A percentile compares a stretch with the other conserved stretches of the same genome.
Evolutionary conservation across 1,140 invertebrate genomes (phyloP).

Genomic region (Branchinecta lynchi): DNA sequence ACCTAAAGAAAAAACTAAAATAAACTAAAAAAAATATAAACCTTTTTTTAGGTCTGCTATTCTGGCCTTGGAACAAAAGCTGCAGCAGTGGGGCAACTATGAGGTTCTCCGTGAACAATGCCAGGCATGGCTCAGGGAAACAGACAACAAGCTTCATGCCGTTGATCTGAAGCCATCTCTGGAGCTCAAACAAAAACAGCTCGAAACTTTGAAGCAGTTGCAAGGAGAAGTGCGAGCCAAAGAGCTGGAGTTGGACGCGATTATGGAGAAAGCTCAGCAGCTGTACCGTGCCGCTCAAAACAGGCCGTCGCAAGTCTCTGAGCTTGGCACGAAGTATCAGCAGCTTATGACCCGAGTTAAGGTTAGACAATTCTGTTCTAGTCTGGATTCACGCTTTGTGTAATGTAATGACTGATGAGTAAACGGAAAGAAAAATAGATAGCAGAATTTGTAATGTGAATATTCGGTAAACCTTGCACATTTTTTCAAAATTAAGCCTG

Average conservation of each 20-base stretch:
- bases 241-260: conserved; percentile 78
- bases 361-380: conserved; percentile 27
- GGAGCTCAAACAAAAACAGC: conserved; percentile 63
- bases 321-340: conserved; percentile 77
- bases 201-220: conserved; percentile 53
- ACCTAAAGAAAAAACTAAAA: too few species aligned
- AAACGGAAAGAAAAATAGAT: too few species aligned
- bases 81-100: conserved; percentile 80
- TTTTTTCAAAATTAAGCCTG: not conserved
- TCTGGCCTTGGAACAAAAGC: conserved; percentile 55
- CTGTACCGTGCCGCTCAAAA: conserved; percentile 48
- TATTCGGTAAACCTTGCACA: too few species aligned
- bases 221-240: conserved; percentile 79
- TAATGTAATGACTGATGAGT: too few species aligned
- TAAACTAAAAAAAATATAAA: too few species aligned
- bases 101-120: conserved; percentile 72
- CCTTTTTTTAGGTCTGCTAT: conserved; percentile 42
- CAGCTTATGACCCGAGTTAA: conserved; percentile 62
- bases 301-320: conserved; percentile 60
- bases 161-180: conserved; percentile 70
- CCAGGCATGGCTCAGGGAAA: conserved; percentile 69
- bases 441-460: too few species aligned
- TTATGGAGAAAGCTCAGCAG: conserved; percentile 75
- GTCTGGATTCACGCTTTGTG: not conserved
- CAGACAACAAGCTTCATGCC: conserved; percentile 70